Evolutionary conservation across 1,140 invertebrate genomes (phyloP).

Genomic region (Periplaneta americana): DNA sequence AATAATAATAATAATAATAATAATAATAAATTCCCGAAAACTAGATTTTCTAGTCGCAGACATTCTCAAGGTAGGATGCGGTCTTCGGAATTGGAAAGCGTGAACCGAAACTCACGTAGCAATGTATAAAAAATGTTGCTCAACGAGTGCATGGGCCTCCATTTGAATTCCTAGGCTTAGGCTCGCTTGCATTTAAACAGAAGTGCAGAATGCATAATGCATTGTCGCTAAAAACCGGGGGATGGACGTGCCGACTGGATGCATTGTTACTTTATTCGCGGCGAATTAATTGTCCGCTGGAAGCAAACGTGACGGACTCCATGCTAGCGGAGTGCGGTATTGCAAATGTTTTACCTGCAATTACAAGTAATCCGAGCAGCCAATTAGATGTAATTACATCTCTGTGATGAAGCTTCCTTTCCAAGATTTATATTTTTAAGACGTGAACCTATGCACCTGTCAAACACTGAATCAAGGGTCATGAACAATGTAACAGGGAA

Average conservation of each 20-base stretch:
- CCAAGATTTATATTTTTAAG: not conserved
- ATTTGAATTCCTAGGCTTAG: not conserved
- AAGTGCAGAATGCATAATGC: not conserved
- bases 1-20: too few species aligned
- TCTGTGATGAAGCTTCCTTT: not conserved
- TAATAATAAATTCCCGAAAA: too few species aligned
- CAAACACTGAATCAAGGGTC: too few species aligned
- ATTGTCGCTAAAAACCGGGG: not conserved
- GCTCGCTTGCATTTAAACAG: too few species aligned
- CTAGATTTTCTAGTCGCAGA: too few species aligned
- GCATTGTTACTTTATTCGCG: not conserved
- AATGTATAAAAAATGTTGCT: too few species aligned
- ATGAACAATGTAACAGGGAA: too few species aligned
- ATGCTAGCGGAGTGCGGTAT: not conserved
- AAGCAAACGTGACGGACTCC: not conserved
- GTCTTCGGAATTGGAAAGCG: too few species aligned
- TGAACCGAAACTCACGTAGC: too few species aligned
- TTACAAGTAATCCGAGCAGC: not conserved
- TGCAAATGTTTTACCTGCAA: not conserved
- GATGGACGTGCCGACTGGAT: not conserved
- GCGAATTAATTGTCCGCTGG: not conserved
- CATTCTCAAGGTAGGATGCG: too few species aligned
- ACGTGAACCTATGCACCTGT: not conserved
- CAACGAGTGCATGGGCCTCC: not conserved
- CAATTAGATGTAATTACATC: not conserved